A percentile compares a stretch with the other conserved stretches of the same genome.
Conservation (phyloP, 2,797 vertebrate species). For the Falco biarmicus region DNA sequence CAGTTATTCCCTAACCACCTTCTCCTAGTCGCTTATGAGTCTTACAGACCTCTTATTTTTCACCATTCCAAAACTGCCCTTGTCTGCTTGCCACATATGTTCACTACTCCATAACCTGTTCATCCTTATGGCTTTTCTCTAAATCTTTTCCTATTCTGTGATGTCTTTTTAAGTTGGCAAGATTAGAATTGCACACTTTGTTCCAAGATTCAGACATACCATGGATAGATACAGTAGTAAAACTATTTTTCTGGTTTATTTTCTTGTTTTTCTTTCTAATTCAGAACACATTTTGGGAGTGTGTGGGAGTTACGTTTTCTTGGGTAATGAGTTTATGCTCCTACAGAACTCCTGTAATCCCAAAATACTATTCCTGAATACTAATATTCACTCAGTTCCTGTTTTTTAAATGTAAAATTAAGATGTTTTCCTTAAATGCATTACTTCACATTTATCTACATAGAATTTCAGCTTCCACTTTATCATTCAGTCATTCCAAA, state of each 20-base stretch:
- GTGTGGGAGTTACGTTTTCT: not conserved
- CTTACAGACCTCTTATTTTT: not conserved
- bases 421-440: not conserved
- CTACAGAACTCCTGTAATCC: not conserved
- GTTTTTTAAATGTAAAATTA: not conserved
- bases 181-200: not conserved
- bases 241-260: not conserved
- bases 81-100: accelerated
- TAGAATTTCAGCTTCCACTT: not conserved
- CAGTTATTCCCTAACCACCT: not conserved
- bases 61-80: not conserved
- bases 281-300: not conserved
- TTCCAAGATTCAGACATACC: not conserved
- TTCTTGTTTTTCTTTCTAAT: not conserved
- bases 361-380: not conserved
- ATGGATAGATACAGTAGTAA: not conserved
- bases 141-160: not conserved
- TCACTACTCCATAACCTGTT: not conserved
- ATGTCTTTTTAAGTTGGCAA: not conserved
- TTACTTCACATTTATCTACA: not conserved
- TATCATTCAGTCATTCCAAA: not conserved
- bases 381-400: not conserved
- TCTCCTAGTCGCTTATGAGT: not conserved
- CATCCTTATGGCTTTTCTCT: not conserved
- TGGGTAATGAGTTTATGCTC: not conserved